Conservation (phyloP, 2,113 vertebrate species). For the Tyto alba region DNA sequence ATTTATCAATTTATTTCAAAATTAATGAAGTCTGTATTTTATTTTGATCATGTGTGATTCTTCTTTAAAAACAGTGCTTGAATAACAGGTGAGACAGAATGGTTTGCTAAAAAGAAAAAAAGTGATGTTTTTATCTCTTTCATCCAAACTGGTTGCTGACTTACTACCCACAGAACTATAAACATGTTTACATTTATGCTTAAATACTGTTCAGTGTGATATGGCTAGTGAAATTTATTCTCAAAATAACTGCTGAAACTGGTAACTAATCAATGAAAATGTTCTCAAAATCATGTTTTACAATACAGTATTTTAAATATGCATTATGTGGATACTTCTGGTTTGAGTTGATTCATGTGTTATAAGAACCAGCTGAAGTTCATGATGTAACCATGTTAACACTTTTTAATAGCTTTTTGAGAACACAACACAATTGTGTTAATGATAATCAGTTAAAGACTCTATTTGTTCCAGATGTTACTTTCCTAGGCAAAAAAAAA, state of each 20-base stretch:
- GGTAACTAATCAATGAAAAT: neutral
- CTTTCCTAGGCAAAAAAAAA: neutral
- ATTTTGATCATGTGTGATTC: neutral
- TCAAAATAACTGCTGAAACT: neutral
- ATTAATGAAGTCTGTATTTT: neutral
- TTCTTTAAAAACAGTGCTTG: neutral
- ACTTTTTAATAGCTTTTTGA: conserved; percentile 69
- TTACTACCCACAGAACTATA: neutral
- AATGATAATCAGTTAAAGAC: conserved; percentile 66
- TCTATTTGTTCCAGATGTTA: conserved; percentile 70
- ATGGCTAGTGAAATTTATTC: neutral
- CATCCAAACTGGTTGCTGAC: neutral
- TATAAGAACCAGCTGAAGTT: conserved; percentile 67
- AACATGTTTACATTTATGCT: neutral
- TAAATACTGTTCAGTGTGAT: neutral
- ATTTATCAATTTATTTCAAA: neutral
- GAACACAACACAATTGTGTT: conserved; percentile 49
- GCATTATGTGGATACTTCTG: conserved; percentile 26
- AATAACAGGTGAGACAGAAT: neutral
- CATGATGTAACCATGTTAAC: conserved; percentile 70
- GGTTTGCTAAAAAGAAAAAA: neutral
- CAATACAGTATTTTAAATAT: conserved; percentile 46
- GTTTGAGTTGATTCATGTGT: conserved; percentile 50
- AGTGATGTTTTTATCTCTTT: neutral
- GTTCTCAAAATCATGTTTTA: neutral